These are phyloP conservation scores for Drosophila prolongata DNA, from an alignment of 2,888 invertebrate species.

Conservation along the genomic window DNA sequence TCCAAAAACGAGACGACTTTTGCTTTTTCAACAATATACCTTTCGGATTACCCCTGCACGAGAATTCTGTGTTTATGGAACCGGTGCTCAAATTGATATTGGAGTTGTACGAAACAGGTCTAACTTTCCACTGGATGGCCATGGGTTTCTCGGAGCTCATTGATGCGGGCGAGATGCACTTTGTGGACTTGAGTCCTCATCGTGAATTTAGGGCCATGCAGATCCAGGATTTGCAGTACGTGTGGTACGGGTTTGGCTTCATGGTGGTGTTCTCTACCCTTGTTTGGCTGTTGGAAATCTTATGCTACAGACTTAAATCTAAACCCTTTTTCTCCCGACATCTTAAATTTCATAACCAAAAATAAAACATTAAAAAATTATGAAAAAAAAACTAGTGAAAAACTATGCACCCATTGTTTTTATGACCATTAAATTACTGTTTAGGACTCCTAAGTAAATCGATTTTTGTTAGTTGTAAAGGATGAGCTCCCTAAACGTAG, in stretches of 20 bases:
- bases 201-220: slow-evolving; percentile 68
- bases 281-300: slow-evolving; percentile 60
- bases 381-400: neutral
- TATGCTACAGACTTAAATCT: slow-evolving; percentile 7
- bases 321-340: neutral
- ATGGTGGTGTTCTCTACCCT: slow-evolving; percentile 52
- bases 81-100: slow-evolving; percentile 65
- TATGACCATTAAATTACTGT: slow-evolving; percentile 6
- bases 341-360: neutral
- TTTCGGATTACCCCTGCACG: slow-evolving; percentile 73
- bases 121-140: slow-evolving; percentile 59
- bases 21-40: slow-evolving; percentile 76
- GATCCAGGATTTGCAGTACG: slow-evolving; percentile 66
- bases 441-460: slow-evolving; percentile 2
- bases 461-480: slow-evolving; percentile 18
- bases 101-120: slow-evolving; percentile 62
- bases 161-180: slow-evolving; percentile 57
- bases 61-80: slow-evolving; percentile 73
- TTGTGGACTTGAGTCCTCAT: slow-evolving; percentile 61
- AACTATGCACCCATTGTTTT: neutral
- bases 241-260: slow-evolving; percentile 69
- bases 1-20: slow-evolving; percentile 67
- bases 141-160: slow-evolving; percentile 70
- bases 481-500: neutral
- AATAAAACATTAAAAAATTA: neutral